These are phyloP conservation scores for Petroica traversi DNA, from an alignment of 2,113 vertebrate genomes.

Conservation along the genomic window DNA sequence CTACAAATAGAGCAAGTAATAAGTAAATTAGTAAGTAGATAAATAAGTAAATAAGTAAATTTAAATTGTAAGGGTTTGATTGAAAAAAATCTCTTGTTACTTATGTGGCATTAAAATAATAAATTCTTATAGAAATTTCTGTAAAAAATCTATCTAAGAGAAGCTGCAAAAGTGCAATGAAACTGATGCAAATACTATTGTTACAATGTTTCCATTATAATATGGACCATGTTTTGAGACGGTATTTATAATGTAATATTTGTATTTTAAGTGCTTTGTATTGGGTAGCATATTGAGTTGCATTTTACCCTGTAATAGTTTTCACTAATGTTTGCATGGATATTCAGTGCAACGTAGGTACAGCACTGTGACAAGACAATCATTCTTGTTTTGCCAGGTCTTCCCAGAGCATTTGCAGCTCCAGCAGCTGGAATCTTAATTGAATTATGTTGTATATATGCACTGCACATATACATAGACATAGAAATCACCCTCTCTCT, in stretches of 20 bases:
- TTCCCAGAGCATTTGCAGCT: not conserved
- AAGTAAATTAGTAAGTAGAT: not conserved
- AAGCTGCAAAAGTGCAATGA: not conserved
- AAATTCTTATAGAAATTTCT: not conserved
- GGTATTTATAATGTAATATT: not conserved
- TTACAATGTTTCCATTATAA: not conserved
- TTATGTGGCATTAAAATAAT: not conserved
- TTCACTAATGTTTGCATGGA: not conserved
- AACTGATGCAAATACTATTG: not conserved
- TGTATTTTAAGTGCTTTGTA: not conserved
- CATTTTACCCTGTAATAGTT: not conserved
- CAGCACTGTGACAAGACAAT: not conserved
- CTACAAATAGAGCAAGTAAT: not conserved
- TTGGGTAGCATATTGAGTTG: not conserved
- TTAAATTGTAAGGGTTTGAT: not conserved
- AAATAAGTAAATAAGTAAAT: not conserved
- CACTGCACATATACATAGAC: not conserved
- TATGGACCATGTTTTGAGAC: not conserved
- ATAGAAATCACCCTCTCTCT: not conserved
- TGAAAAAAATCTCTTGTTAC: not conserved
- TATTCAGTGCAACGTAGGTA: not conserved
- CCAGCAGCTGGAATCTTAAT: not conserved
- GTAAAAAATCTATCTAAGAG: not conserved
- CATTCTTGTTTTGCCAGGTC: not conserved
- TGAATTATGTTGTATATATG: not conserved